Evolutionary conservation across 2,888 invertebrate genomes (phyloP), one percentile per base, ranked within the genome.

Genomic region (Poecilus cupreus): DNA sequence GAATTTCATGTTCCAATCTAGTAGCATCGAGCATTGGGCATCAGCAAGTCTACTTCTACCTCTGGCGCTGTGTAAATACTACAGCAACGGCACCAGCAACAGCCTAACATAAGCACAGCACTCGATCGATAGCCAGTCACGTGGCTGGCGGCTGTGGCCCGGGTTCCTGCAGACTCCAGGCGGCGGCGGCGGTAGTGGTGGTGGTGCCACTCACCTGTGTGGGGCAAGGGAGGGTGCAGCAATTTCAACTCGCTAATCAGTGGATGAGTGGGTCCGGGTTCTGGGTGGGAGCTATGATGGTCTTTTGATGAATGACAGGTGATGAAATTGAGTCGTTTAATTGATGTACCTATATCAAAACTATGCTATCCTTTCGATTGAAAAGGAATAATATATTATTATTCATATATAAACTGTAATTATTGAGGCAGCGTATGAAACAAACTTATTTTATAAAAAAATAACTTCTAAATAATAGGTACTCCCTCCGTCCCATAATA

Each of bases 121-220:
- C n/a, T 10, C 68, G 78, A 78, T 78, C 78, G 78, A 78, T 78
- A 78, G 46, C 43, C 24, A 11, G 78, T 78, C 78, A 78, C 78
- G 78, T 64, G 78, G 64, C 60, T 26, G 20, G 20, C 11, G 54
- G 16, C 54, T 54, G 54, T 46, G 22, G 46, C 74, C 74, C 74
- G 74, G 74, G 51, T 49, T 74, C 43, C 68, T 68, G 68, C 68
- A 39, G 39, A 68, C 32, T 60, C 54, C 60, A 24, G 60, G 60
- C 24, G 60, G 60, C 60, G 60, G 60, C n/a, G 60, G 26, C 13
- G 26, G 22, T 10, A 22, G 54, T 11, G 54, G 51, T 20, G 8
- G 18, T 10, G 51, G 20, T 13, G 26, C 20, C 68, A 68, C 39
- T 68, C 68, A 68, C 68, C 68, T 68, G 68, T 68, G 37, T 37